Evolutionary conservation across 1,140 invertebrate genomes (phyloP).

Genomic region (Dufourea novaeangliae): DNA sequence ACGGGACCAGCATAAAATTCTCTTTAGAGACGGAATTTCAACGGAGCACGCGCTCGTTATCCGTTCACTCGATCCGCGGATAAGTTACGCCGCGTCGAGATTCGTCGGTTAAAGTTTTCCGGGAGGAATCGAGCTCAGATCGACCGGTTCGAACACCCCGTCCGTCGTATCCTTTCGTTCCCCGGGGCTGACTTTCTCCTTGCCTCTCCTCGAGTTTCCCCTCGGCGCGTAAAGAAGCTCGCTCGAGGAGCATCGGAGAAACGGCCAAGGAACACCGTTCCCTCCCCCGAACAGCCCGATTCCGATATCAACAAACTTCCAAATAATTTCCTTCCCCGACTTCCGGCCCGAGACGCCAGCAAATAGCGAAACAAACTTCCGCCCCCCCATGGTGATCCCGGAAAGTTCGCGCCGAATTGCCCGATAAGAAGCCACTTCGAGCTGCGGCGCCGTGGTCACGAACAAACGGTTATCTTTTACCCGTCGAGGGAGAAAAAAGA

Average conservation of each 20-base stretch:
- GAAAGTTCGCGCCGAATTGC: constrained; percentile 57
- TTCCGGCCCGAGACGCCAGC: constrained; percentile 40
- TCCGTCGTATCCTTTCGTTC: too few species aligned
- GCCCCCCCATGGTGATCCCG: constrained; percentile 41
- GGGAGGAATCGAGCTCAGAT: constrained; percentile 11
- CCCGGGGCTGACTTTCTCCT: too few species aligned
- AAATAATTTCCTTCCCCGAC: constrained; percentile 66
- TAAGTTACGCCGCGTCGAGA: constrained; percentile 51
- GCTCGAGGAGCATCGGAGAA: background rate
- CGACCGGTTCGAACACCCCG: too few species aligned
- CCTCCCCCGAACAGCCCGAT: constrained; percentile 49
- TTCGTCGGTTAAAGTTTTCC: constrained; percentile 49
- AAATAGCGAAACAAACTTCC: constrained; percentile 69
- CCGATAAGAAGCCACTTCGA: constrained; percentile 59
- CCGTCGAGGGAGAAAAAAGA: constrained; percentile 31
- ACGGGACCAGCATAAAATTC: background rate
- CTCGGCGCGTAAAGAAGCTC: background rate
- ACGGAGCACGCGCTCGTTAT: constrained; percentile 45
- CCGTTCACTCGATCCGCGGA: constrained; percentile 37
- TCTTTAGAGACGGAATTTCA: constrained; percentile 22
- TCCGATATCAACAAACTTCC: constrained; percentile 64
- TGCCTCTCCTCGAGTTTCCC: background rate
- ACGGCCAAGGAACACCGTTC: constrained; percentile 1
- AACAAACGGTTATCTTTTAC: constrained; percentile 47
- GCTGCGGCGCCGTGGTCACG: background rate